Evolutionary conservation across 2,888 invertebrate species (phyloP).

Genomic region (Hypsopygia costalis): DNA sequence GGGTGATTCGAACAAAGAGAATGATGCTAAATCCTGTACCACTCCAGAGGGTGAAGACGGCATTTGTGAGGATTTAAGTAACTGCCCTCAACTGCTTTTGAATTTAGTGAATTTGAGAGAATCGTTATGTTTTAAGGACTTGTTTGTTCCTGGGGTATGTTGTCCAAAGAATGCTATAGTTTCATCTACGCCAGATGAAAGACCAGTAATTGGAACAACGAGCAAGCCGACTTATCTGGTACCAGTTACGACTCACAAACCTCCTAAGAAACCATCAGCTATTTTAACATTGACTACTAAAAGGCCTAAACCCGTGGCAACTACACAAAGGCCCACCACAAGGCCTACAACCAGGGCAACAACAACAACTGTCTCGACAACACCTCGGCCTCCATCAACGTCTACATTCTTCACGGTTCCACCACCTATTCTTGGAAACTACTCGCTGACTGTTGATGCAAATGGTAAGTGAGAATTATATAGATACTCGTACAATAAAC

Average conservation of each 20-base stretch:
- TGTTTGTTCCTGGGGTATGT: conserved; percentile 95
- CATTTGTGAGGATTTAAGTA: conserved; percentile 92
- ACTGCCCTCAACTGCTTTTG: conserved; percentile 91
- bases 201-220: conserved; percentile 52
- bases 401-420: conserved; percentile 71
- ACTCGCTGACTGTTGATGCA: conserved; percentile 77
- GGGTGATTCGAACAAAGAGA: conserved; percentile 58
- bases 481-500: too few relatives aligned
- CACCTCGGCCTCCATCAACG: conserved; percentile 45
- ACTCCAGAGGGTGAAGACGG: conserved; percentile 91
- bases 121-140: conserved; percentile 93
- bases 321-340: conserved; percentile 25
- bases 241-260: conserved; percentile 56
- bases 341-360: conserved; percentile 39
- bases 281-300: conserved; percentile 49
- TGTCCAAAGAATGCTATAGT: conserved; percentile 84
- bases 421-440: conserved; percentile 54
- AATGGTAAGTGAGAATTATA: conserved; percentile 60
- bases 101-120: conserved; percentile 91
- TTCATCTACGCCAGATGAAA: conserved; percentile 48
- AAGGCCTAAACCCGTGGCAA: conserved; percentile 40
- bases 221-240: conserved; percentile 64
- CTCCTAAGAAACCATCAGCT: conserved; percentile 46
- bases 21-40: conserved; percentile 84
- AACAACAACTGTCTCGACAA: conserved; percentile 41